Conservation (phyloP, 2,888 invertebrate species). For the Folsomia candida region DNA sequence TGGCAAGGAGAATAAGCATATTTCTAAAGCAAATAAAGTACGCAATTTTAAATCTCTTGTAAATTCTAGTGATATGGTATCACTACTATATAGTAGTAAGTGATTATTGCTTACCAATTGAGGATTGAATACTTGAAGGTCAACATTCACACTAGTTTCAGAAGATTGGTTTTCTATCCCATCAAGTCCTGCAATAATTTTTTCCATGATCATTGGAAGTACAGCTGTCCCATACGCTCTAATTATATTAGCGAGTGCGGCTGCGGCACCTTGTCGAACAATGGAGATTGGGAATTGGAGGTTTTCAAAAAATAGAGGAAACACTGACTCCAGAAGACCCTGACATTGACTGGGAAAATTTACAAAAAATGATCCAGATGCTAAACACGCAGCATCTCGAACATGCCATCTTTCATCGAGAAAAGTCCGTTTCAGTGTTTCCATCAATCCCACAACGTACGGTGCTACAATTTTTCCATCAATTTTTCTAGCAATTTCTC, state of each 20-base stretch:
- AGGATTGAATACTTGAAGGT: conserved; percentile 26
- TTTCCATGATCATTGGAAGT: conserved; percentile 53
- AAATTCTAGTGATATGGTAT: neutral
- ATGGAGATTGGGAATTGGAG: conserved; percentile 59
- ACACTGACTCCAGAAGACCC: conserved; percentile 54
- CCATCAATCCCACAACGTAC: conserved; percentile 55
- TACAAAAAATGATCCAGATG: conserved; percentile 59
- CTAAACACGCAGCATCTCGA: conserved; percentile 60
- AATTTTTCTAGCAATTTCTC: conserved; percentile 59
- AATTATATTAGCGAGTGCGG: conserved; percentile 57
- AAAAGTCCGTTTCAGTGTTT: conserved; percentile 58
- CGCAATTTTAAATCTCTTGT: neutral
- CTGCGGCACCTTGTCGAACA: conserved; percentile 61
- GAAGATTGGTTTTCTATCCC: conserved; percentile 56
- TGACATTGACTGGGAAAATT: conserved; percentile 58
- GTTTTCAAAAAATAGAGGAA: conserved; percentile 56
- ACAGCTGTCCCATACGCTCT: conserved; percentile 54
- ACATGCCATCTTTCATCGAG: conserved; percentile 62
- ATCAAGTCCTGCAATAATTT: conserved; percentile 55
- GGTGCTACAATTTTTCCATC: conserved; percentile 54
- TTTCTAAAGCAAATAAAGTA: conserved; percentile 54
- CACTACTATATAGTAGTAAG: neutral
- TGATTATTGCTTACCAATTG: conserved; percentile 22
- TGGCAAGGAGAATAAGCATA: conserved; percentile 58
- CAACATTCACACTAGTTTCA: conserved; percentile 45